These are phyloP conservation scores for Scelioninae gen. 1 DNA, from an alignment of 2,888 invertebrate species.

Conservation along the genomic window DNA sequence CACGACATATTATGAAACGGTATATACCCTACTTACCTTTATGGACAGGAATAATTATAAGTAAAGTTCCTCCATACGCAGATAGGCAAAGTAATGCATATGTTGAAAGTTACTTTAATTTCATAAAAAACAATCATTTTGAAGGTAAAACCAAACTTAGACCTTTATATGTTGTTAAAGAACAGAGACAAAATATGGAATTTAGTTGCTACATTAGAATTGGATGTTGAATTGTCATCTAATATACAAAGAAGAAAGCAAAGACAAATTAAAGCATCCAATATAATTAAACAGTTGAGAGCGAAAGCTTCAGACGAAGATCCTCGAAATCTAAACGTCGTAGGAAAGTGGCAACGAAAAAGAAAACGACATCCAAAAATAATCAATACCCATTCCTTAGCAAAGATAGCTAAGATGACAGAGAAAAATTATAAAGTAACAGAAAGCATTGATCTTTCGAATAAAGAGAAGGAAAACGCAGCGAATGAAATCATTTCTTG, in stretches of 20 bases:
- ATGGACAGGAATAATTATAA: conserved; percentile 21
- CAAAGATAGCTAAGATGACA: neutral
- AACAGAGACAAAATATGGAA: neutral
- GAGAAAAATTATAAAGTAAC: neutral
- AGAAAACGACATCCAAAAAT: neutral
- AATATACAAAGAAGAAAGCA: conserved; percentile 10
- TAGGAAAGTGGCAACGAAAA: neutral
- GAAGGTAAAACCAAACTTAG: too few relatives aligned
- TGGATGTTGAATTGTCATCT: conserved; percentile 1
- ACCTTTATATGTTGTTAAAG: neutral
- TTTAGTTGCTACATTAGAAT: conserved; percentile 9
- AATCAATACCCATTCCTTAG: neutral
- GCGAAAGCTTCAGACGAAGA: neutral
- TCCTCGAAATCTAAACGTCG: neutral
- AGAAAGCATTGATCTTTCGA: neutral
- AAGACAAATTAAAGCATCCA: neutral
- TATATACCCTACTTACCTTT: conserved; percentile 32
- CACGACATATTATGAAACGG: conserved; percentile 10
- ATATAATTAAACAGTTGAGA: neutral
- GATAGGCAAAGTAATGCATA: conserved; percentile 30
- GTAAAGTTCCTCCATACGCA: conserved; percentile 1
- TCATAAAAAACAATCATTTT: conserved; percentile 7
- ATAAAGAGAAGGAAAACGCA: neutral
- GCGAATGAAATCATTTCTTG: too few relatives aligned
- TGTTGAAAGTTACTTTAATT: conserved; percentile 31